Percentiles rank a stretch among this genome's conserved stretches.
These are phyloP conservation scores for Furcula furcula DNA, from an alignment of 2,888 invertebrate genomes.

Conservation along the genomic window DNA sequence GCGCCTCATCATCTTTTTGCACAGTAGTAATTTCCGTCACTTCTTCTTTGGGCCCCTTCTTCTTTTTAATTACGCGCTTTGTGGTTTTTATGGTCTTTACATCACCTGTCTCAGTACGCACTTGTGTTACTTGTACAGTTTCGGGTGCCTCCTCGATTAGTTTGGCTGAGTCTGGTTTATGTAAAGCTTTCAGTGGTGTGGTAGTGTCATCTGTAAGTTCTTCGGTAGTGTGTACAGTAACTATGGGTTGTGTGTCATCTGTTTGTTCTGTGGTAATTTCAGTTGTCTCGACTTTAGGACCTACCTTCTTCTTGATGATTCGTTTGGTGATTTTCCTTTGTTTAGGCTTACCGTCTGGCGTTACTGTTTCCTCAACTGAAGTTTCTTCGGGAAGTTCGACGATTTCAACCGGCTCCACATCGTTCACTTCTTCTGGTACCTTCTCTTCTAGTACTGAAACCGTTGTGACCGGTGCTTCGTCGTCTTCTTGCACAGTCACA, in stretches of 20 bases:
- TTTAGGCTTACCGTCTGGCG: constrained; percentile 41
- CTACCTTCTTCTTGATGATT: constrained; percentile 58
- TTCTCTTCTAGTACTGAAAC: constrained; percentile 27
- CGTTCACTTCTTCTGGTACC: constrained; percentile 28
- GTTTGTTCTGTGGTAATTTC: constrained; percentile 40
- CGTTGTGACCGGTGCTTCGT: constrained; percentile 46
- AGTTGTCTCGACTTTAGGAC: constrained; percentile 39
- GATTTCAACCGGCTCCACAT: constrained; percentile 29
- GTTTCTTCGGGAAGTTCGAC: constrained; percentile 51
- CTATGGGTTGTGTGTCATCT: constrained; percentile 40
- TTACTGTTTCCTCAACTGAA: constrained; percentile 32
- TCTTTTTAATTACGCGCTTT: constrained; percentile 42
- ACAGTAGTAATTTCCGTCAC: constrained; percentile 61
- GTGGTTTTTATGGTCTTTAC: constrained; percentile 16
- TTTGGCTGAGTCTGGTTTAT: constrained; percentile 24
- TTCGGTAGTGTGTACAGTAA: constrained; percentile 36
- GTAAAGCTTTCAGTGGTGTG: constrained; percentile 20
- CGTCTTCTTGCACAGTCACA: constrained; percentile 60
- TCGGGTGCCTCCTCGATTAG: constrained; percentile 40
- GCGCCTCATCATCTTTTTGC: constrained; percentile 34
- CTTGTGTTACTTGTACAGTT: constrained; percentile 15
- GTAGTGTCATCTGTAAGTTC: constrained; percentile 39
- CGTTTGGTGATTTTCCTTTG: constrained; percentile 52
- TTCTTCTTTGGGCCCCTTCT: constrained; percentile 45
- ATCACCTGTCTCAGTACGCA: constrained; percentile 17